A percentile compares a stretch with the other conserved stretches of the same genome.
Evolutionary conservation across 2,797 vertebrate genomes (phyloP).

Genomic region (Eulemur rubriventer): DNA sequence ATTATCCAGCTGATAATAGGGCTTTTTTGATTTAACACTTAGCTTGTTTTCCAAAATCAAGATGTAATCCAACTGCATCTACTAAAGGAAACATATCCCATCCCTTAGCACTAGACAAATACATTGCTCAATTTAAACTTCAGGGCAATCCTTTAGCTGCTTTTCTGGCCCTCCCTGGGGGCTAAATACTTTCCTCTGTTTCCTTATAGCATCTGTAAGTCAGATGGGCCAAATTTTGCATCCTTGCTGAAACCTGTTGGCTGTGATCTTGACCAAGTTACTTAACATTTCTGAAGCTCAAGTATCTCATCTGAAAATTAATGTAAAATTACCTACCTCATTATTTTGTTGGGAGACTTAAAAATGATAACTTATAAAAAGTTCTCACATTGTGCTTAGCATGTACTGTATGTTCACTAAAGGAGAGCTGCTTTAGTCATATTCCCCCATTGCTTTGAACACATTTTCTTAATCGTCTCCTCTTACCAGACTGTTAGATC

Average conservation of each 20-base stretch:
- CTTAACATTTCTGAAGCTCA: neutral
- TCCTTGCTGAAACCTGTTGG: neutral
- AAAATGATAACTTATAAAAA: neutral
- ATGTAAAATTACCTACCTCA: neutral
- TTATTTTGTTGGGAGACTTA: neutral
- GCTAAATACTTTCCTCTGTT: neutral
- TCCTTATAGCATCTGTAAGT: neutral
- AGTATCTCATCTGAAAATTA: neutral
- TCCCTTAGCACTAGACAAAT: neutral
- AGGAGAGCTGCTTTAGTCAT: neutral
- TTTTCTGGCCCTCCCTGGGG: neutral
- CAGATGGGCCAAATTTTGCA: neutral
- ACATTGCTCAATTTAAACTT: neutral
- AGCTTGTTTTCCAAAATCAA: constrained; percentile 10
- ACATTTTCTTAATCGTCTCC: neutral
- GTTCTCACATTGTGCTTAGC: neutral
- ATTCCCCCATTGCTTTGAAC: neutral
- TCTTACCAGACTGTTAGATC: neutral
- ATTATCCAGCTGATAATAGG: neutral
- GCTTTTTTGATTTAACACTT: neutral
- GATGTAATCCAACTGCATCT: neutral
- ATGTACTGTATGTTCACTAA: neutral
- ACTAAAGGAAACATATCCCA: neutral
- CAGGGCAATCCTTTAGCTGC: neutral
- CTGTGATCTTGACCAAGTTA: neutral